Conservation (phyloP, 2,888 invertebrate genomes). For the Muscina levida region DNA sequence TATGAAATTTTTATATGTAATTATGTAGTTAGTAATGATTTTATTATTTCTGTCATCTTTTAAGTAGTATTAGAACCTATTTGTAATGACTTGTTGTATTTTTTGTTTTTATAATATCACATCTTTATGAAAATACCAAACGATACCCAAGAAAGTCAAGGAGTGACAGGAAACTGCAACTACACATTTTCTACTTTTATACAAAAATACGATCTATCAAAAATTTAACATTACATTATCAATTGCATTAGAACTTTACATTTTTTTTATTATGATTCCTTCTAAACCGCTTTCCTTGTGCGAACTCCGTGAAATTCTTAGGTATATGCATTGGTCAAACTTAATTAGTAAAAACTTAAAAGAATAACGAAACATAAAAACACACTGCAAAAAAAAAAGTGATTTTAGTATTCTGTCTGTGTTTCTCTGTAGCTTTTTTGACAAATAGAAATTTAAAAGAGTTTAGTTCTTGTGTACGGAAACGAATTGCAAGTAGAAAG, state of each 20-base stretch:
- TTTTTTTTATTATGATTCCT: background rate
- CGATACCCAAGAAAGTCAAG: conserved; percentile 3
- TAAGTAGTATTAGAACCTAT: conserved; percentile 53
- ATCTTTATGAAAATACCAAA: conserved; percentile 38
- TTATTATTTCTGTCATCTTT: conserved; percentile 50
- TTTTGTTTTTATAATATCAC: conserved; percentile 59
- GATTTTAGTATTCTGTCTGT: background rate
- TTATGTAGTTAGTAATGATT: conserved; percentile 23
- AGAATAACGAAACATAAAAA: conserved; percentile 29
- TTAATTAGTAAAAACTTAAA: conserved; percentile 32
- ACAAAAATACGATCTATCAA: conserved; percentile 15
- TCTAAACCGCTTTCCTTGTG: background rate
- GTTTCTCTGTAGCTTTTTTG: conserved; percentile 1
- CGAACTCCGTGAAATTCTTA: background rate
- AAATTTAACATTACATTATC: conserved; percentile 3
- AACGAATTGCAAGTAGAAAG: conserved; percentile 21
- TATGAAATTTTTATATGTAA: background rate
- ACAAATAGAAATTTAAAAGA: background rate
- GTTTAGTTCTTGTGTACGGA: conserved; percentile 26
- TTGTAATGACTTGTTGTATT: conserved; percentile 57
- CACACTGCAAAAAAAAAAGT: conserved; percentile 19
- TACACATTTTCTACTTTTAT: conserved; percentile 7
- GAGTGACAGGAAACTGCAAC: background rate
- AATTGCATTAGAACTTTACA: background rate
- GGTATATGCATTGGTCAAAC: conserved; percentile 9